Base-by-base conservation (phyloP, 2,113 vertebrate genomes). In the Neolamprologus kungweensis region DNA sequence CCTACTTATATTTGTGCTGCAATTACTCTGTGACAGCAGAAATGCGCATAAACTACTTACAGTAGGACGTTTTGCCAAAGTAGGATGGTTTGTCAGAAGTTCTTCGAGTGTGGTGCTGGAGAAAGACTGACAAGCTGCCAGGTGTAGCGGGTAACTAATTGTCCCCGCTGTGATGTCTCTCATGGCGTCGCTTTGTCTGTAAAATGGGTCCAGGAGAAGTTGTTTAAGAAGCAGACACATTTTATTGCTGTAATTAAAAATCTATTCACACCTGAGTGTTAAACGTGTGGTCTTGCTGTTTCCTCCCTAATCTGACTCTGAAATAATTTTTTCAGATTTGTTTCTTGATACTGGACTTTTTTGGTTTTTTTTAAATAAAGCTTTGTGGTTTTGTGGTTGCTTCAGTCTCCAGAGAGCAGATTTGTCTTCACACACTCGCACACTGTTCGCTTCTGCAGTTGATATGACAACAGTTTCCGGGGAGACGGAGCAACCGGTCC, bases 401-500 rank as follows among this genome's bases (percentile, higher is more conserved):
- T 31, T n/a, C 8, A 0, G 65, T 47, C 65, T 65, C 79, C 65
- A 51, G 63, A 54, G 54, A n/a, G n/a, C n/a, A n/a, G n/a, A 79
- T 53, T 54, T 54, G 40, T 78, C 17, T 63, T 35, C 81, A 35
- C 60, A 53, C 60, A 47, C 60, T 50, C 53, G 1, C 58, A 47
- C 3, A 54, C 84, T 7, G 50, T 57, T 87, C 26, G 84, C 13
- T 12, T 82, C 57, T 73, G 26, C 17, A 2, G 90, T 92, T 89
- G 93, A 83, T 85, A 92, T 90, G 91, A 83, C 90, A 87, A 91
- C 91, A 1, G 86, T 88, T 87, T 85, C 92, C 82, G 37, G 33
- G 90, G 91, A 91, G 85, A 91, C 28, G 5, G 28, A 40, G 81
- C 55, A 57, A 84, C 40, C 19, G 53, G 81, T 53, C 80, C n/a